Evolutionary conservation across 2,888 invertebrate genomes (phyloP).

Genomic region (Chloroclystis v-ata): DNA sequence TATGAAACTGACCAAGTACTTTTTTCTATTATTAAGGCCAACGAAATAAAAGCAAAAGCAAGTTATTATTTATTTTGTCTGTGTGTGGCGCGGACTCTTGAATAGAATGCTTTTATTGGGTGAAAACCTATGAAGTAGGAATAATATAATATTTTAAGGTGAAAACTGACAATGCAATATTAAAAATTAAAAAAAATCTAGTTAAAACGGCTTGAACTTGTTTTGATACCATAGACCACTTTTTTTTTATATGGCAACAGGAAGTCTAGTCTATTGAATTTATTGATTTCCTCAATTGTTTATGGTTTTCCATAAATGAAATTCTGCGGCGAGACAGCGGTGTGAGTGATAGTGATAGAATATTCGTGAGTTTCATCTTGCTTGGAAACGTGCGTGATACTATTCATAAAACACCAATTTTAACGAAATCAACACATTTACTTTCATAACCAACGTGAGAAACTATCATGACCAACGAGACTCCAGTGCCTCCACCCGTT

Average conservation of each 20-base stretch:
- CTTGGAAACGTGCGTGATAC: conserved; percentile 12
- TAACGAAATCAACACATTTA: conserved; percentile 4
- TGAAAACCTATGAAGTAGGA: no score
- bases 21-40: no score
- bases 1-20: no score
- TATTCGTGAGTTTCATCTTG: conserved; percentile 15
- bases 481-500: conserved; percentile 85
- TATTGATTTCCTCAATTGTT: conserved; percentile 13
- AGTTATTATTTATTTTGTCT: no score
- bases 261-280: conserved; percentile 3
- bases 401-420: conserved; percentile 17
- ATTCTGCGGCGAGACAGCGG: conserved; percentile 26
- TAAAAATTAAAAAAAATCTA: no score
- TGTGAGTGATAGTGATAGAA: conserved; percentile 14
- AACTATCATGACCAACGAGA: conserved; percentile 70
- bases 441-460: conserved; percentile 4
- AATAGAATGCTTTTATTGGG: no score
- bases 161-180: no score
- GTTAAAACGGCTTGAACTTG: no score
- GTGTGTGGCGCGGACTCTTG: no score
- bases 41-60: no score
- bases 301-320: conserved; percentile 22
- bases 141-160: no score
- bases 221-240: conserved; percentile 1
- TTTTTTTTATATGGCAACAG: conserved; percentile 6